These are phyloP conservation scores for Perognathus longimembris DNA, from an alignment of 2,113 vertebrate genomes.

Conservation along the genomic window DNA sequence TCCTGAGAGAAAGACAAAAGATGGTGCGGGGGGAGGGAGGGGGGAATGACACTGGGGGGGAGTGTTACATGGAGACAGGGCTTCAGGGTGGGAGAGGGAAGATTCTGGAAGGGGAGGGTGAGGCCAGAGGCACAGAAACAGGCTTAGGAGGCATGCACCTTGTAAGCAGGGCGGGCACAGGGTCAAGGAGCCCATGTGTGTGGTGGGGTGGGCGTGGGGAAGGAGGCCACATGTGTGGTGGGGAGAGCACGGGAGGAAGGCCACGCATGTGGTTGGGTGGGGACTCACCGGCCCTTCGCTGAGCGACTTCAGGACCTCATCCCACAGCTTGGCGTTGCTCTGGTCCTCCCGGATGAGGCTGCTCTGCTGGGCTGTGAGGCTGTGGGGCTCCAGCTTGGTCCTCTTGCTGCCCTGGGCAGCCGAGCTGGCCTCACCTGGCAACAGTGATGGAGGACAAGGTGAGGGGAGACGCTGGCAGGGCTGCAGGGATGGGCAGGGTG, in stretches of 20 bases:
- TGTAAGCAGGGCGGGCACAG: too few relatives aligned
- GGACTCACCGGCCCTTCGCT: conserved; percentile 92
- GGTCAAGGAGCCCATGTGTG: too few relatives aligned
- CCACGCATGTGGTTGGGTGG: background rate
- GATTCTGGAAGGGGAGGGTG: too few relatives aligned
- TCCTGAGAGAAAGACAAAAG: background rate
- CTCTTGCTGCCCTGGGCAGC: conserved; percentile 89
- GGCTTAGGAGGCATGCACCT: too few relatives aligned
- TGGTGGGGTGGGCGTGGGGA: too few relatives aligned
- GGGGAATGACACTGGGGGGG: background rate
- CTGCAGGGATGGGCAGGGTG: background rate
- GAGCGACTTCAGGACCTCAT: conserved; percentile 92
- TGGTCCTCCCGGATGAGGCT: conserved; percentile 92
- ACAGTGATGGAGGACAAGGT: background rate
- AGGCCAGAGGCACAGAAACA: background rate
- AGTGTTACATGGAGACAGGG: background rate
- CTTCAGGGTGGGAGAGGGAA: background rate
- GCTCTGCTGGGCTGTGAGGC: conserved; percentile 92
- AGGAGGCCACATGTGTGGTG: too few relatives aligned
- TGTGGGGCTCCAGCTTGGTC: conserved; percentile 93
- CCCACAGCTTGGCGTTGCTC: conserved; percentile 95
- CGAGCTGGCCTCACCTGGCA: background rate
- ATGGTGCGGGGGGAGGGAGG: background rate
- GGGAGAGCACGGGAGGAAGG: background rate
- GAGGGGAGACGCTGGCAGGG: background rate